Evolutionary conservation across 1,140 invertebrate species (phyloP), one percentile per base, ranked within the genome.

Genomic region (Ips typographus): DNA sequence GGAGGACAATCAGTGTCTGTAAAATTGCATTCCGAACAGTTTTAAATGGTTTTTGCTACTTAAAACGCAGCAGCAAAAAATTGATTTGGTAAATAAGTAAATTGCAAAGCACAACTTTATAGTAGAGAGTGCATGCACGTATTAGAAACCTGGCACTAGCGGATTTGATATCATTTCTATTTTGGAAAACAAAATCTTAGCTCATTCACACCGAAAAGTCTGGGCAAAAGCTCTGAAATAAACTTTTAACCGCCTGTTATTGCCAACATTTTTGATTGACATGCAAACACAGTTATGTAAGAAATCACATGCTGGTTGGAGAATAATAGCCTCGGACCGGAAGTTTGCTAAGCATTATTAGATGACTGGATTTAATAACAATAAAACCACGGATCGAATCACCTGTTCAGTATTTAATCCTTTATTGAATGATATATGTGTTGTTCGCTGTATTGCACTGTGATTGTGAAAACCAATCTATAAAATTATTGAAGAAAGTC

Each of bases 251-350:
- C 37, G n/a, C 52, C 8, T 64, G 62, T 64, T 64, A 43, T 57
- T 65, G 63, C 63, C 63, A 62, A 65, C 56, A 43, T 56, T 57
- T 22, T 38, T 57, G 63, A 65, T 42, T 65, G 63, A 65, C 53
- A 64, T 65, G 49, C 56, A 64, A 65, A 65, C 52, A 65, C 22
- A 56, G 43, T 65, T 65, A 65, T 65, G 41, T 65, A 65, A 65
- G 4, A 56, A 6, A 64, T 56, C 63, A 65, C 63, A 65, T 65
- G 63, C 5, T 55, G 51, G 39, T 52, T 4, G 4, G 4, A 6
- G 36, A 51, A 51, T 63, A 49, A 38, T 53, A 40, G 38, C 37
- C 49, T 39, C n/a, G 40, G 22, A 22, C 22, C 22, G 22, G 22
- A 22, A 22, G 22, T 22, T 22, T 22, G 22, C 22, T 22, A 22